A percentile compares a stretch with the other conserved stretches of the same genome.
Evolutionary conservation across 2,888 invertebrate genomes (phyloP).

Genomic region (Melikaiella ostensackeni): DNA sequence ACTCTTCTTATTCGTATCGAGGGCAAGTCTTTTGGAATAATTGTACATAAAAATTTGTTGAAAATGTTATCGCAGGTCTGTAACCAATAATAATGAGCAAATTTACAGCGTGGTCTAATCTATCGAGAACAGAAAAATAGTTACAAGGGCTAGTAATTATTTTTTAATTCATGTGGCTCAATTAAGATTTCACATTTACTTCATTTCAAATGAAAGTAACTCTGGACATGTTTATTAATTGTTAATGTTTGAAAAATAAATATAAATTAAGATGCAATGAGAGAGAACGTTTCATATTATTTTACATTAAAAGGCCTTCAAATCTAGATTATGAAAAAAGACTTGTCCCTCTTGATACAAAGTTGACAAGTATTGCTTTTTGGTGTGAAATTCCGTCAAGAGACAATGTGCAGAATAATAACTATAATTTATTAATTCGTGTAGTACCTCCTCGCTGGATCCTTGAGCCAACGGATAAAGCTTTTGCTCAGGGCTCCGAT

Average conservation of each 20-base stretch:
- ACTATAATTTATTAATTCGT: conserved; percentile 70
- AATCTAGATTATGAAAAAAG: neutral
- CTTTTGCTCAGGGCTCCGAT: conserved; percentile 96
- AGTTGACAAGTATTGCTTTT: conserved; percentile 42
- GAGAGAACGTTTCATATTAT: no score
- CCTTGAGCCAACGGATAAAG: conserved; percentile 95
- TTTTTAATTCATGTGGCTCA: neutral
- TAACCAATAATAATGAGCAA: neutral
- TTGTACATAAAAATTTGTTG: neutral
- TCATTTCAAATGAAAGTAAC: neutral
- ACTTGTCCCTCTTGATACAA: neutral
- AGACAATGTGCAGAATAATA: conserved; percentile 53
- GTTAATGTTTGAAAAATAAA: neutral
- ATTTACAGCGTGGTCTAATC: no score
- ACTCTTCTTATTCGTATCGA: conserved; percentile 8
- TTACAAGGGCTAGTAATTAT: neutral
- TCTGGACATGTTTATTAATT: neutral
- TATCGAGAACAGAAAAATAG: no score
- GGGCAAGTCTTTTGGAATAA: neutral
- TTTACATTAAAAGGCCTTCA: neutral
- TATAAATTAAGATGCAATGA: neutral
- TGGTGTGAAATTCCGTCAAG: conserved; percentile 24
- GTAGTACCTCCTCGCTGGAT: conserved; percentile 98
- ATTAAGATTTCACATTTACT: neutral
- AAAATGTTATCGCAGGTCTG: neutral